Conservation (phyloP, 2,888 invertebrate species). For the Elaeidobius kamerunicus region DNA sequence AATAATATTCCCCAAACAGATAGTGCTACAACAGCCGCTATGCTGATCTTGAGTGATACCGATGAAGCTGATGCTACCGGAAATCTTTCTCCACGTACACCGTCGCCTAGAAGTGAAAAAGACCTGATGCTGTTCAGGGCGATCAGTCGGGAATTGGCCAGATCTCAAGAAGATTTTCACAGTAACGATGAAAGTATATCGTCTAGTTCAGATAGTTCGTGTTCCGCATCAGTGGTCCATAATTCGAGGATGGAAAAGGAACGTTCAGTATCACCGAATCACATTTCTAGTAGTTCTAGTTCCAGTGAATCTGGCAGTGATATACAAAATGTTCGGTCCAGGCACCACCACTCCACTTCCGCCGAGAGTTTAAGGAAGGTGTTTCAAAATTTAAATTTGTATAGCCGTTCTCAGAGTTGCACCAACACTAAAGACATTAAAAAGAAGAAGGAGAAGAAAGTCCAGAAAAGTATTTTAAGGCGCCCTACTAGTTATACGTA, state of each 20-base stretch:
- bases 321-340: conserved; percentile 44
- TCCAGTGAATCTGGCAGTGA: conserved; percentile 63
- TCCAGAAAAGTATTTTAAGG: conserved; percentile 73
- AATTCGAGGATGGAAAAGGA: conserved; percentile 41
- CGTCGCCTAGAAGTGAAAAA: conserved; percentile 57
- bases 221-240: conserved; percentile 32
- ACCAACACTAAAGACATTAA: conserved; percentile 50
- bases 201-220: conserved; percentile 50
- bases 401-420: conserved; percentile 64
- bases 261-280: conserved; percentile 47
- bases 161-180: conserved; percentile 50
- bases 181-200: conserved; percentile 51
- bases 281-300: conserved; percentile 56
- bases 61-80: conserved; percentile 30
- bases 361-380: conserved; percentile 67
- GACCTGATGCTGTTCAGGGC: conserved; percentile 65
- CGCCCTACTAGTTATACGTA: conserved; percentile 78
- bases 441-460: conserved; percentile 56
- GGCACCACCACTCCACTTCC: conserved; percentile 51
- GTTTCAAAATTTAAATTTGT: conserved; percentile 63
- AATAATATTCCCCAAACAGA: neutral
- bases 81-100: conserved; percentile 51
- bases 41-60: conserved; percentile 19
- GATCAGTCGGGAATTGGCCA: conserved; percentile 61
- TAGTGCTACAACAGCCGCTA: neutral